Evolutionary conservation across 1,140 invertebrate species (phyloP).

Genomic region (Mesaphorura yosii): DNA sequence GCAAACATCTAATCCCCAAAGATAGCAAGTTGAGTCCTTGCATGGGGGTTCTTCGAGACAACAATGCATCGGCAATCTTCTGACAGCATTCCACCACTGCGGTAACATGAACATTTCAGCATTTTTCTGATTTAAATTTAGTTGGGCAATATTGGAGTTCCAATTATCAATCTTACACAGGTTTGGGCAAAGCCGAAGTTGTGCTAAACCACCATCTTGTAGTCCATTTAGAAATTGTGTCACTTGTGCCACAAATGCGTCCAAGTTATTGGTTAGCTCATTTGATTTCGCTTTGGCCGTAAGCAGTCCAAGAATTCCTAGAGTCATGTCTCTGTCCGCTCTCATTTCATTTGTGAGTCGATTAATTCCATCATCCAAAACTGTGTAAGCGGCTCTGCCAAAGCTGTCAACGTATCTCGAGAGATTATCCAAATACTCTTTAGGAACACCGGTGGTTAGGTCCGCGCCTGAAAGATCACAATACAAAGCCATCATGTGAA

Average conservation of each 20-base stretch:
- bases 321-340: conserved; percentile 1
- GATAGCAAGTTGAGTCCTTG: conserved; percentile 71
- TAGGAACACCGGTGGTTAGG: not conserved
- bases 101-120: no score
- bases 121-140: no score
- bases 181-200: conserved; percentile 70
- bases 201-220: conserved; percentile 53
- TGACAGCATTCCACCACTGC: conserved; percentile 81
- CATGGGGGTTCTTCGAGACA: conserved; percentile 63
- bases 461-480: not conserved
- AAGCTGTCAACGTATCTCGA: conserved; percentile 16
- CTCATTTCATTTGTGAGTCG: conserved; percentile 9
- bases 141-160: no score
- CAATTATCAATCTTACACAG: conserved; percentile 75
- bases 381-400: conserved; percentile 8
- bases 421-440: conserved; percentile 20
- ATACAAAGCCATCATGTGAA: not conserved
- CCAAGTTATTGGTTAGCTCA: conserved; percentile 31
- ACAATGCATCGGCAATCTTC: conserved; percentile 59
- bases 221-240: conserved; percentile 40
- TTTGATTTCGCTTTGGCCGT: conserved; percentile 21
- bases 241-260: conserved; percentile 38
- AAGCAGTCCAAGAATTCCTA: conserved; percentile 18
- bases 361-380: conserved; percentile 9
- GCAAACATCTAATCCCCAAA: conserved; percentile 78